Conservation (phyloP, 2,797 vertebrate species). For the Pristis pectinata region DNA sequence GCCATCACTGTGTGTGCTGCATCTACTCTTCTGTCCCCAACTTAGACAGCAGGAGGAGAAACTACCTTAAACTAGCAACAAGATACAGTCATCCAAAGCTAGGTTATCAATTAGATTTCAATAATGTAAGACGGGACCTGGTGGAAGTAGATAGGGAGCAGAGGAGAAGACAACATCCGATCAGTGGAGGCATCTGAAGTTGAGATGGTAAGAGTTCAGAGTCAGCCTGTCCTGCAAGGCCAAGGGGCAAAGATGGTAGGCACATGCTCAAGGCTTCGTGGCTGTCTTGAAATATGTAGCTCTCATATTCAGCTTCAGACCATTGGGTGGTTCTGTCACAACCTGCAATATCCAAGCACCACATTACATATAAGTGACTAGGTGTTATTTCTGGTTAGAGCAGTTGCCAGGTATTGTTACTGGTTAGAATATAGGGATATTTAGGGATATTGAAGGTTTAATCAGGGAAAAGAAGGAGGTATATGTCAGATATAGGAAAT, state of each 20-base stretch:
- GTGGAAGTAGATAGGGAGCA: too few species aligned
- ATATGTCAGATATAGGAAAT: too few species aligned
- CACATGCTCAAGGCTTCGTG: conserved; percentile 61
- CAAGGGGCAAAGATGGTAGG: too few species aligned
- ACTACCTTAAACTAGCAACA: background rate
- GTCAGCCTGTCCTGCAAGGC: too few species aligned
- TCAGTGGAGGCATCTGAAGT: too few species aligned
- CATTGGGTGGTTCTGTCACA: conserved; percentile 89
- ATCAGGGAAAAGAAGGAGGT: too few species aligned
- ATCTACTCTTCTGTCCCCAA: background rate
- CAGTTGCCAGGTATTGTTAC: background rate
- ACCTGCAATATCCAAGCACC: conserved; percentile 60
- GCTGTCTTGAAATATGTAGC: conserved; percentile 83
- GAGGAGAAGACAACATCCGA: too few species aligned
- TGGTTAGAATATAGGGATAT: too few species aligned
- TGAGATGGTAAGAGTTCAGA: too few species aligned
- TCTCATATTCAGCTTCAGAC: conserved; percentile 89
- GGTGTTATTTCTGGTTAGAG: background rate
- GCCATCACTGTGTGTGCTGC: background rate
- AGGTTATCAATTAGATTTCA: too few species aligned
- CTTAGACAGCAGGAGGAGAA: background rate
- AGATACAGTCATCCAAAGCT: background rate
- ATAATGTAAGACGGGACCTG: too few species aligned
- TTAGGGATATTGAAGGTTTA: too few species aligned
- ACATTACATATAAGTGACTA: background rate